phyloP scores from a whole-genome alignment of 1,140 invertebrate species.

The Prorops nasuta region DNA sequence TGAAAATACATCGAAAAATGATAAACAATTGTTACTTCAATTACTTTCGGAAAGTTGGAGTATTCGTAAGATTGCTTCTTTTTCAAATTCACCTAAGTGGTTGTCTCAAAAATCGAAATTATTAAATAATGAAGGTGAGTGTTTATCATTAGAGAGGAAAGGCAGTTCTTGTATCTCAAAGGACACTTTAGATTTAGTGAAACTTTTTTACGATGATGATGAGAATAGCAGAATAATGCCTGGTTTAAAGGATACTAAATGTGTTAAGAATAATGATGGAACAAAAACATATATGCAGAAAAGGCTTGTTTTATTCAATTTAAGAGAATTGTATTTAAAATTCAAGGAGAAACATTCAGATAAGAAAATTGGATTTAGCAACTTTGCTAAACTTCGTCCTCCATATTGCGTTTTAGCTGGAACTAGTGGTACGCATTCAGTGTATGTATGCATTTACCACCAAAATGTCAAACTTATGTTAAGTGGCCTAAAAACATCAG shows the following conservation, averaged over 20 bases:
- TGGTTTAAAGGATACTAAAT: no score
- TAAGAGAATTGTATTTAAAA: neutral
- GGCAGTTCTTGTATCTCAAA: no score
- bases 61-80: no score
- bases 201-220: constrained; percentile 1
- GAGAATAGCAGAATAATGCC: constrained; percentile 1
- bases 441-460: neutral
- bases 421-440: neutral
- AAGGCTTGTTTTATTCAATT: neutral
- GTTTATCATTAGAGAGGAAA: no score
- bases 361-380: neutral
- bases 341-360: neutral
- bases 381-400: constrained; percentile 6
- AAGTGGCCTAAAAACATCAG: neutral
- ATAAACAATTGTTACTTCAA: no score
- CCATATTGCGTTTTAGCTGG: neutral
- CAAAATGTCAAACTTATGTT: neutral
- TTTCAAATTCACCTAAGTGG: no score
- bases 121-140: no score
- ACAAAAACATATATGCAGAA: neutral
- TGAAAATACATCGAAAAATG: no score
- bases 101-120: no score
- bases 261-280: neutral
- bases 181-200: no score
- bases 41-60: no score